Evolutionary conservation across 2,888 invertebrate genomes (phyloP), one percentile per base, ranked within the genome.

Genomic region (Lysandra bellargus): DNA sequence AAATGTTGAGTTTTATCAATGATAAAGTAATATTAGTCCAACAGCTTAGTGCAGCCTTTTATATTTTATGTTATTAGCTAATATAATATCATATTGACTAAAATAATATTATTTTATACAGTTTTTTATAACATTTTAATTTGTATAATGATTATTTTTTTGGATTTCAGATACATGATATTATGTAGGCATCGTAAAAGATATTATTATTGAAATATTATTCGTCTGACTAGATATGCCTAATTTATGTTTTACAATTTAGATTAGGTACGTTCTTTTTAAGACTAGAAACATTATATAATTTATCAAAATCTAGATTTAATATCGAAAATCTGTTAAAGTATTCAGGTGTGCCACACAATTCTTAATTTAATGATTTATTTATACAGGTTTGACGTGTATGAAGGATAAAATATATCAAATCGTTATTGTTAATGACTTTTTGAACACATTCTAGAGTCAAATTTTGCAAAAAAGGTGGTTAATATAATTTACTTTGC

Each of bases 401-500:
- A 69, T 69, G 33, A 6, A 37, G 33, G 30, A 69, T 33, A 37
- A 69, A 37, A 69, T 69, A 69, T 69, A 7, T 37, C 1, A 69
- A 69, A 33, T 69, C 69, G 1, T 69, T 69, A 37, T 33, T 33
- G 14, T 30, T 69, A 69, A 69, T 69, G 33, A 69, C 12, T 69
- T 69, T 37, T 69, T 69, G 69, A 69, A 69, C 69, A 69, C 69
- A 69, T 69, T 69, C 23, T 12, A 37, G 33, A 69, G 33, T 69
- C 33, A 23, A 6, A 17, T 57, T 57, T 17, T 69, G 12, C 33
- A 33, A 69, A 69, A 69, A 64, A 23, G 4, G 4, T 30, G 4
- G 64, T 30, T 64, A 17, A 17, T 53, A 17, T 57, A 4, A 57
- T 49, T 14, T 53, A 57, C 57, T 57, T 53, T 17, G 4, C 17